A percentile compares a stretch with the other conserved stretches of the same genome.
Conservation (phyloP, 2,888 invertebrate genomes). For the Xanthorhoe spadicearia region DNA sequence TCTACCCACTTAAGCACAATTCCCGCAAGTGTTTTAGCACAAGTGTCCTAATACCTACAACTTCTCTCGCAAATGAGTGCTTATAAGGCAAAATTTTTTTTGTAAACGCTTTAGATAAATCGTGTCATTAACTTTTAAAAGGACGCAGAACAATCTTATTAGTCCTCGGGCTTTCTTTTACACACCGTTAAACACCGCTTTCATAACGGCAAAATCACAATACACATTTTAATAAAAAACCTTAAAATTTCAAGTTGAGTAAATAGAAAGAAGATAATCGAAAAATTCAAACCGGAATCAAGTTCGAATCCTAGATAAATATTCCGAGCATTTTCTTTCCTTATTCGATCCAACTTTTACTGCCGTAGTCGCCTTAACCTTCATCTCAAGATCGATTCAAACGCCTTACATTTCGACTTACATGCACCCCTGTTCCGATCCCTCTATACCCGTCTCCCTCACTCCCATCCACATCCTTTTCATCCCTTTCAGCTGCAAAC, state of each 20-base stretch:
- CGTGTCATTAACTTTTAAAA: neutral
- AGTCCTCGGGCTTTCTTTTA: conserved; percentile 1
- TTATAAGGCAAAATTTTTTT: neutral
- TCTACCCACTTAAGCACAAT: no score
- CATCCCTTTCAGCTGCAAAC: conserved; percentile 70
- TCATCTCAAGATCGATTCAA: conserved; percentile 74
- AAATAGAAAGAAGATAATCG: neutral
- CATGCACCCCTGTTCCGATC: conserved; percentile 77
- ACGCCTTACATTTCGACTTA: conserved; percentile 62
- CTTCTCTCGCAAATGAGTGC: no score
- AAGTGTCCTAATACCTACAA: no score
- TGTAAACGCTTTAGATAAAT: neutral
- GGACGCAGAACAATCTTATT: neutral
- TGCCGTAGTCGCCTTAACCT: conserved; percentile 43
- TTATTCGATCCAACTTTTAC: conserved; percentile 28
- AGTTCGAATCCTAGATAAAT: conserved; percentile 14
- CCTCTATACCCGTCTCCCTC: conserved; percentile 63
- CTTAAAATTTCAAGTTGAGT: neutral
- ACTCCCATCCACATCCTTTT: conserved; percentile 49
- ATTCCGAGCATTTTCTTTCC: conserved; percentile 9
- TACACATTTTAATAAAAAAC: neutral
- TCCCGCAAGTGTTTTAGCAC: no score
- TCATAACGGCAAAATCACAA: neutral
- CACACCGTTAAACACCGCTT: neutral
- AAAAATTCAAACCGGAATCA: neutral